Evolutionary conservation across 2,888 invertebrate species (phyloP).

Genomic region (Dasypogon diadema): DNA sequence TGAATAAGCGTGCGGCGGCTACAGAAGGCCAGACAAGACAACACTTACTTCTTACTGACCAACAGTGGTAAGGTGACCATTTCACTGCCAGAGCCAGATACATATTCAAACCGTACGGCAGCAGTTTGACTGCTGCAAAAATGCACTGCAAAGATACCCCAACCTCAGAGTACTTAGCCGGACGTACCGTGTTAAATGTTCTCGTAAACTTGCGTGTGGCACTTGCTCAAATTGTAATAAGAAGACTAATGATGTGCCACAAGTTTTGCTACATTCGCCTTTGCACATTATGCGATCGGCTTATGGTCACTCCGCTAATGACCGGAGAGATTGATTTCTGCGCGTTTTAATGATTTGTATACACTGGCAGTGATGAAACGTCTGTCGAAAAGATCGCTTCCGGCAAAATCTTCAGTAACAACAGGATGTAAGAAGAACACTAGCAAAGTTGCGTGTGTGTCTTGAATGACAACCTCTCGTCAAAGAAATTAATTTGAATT

Average conservation of each 20-base stretch:
- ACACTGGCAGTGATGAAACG: slow-evolving; percentile 22
- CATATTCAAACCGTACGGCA: too few species aligned
- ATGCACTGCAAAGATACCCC: not conserved
- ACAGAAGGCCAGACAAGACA: slow-evolving; percentile 14
- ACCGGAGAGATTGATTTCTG: slow-evolving; percentile 29
- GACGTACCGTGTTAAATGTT: not conserved
- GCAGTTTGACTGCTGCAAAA: not conserved
- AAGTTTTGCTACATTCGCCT: not conserved
- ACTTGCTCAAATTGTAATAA: slow-evolving; percentile 24
- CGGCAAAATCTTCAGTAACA: not conserved
- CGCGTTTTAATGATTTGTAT: slow-evolving; percentile 26
- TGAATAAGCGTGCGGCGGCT: slow-evolving; percentile 23
- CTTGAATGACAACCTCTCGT: not conserved
- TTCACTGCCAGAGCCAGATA: slow-evolving; percentile 22
- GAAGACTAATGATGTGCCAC: slow-evolving; percentile 24
- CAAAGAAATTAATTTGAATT: not conserved
- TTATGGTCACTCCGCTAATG: not conserved
- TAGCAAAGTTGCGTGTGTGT: not conserved
- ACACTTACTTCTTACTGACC: slow-evolving; percentile 32
- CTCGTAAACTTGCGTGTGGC: slow-evolving; percentile 7
- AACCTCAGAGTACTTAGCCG: not conserved
- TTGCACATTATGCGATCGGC: not conserved
- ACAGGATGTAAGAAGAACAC: slow-evolving; percentile 9
- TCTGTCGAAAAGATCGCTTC: not conserved
- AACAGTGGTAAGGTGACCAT: not conserved